Evolutionary conservation across 2,113 vertebrate genomes (phyloP).

Genomic region (Astur gentilis): DNA sequence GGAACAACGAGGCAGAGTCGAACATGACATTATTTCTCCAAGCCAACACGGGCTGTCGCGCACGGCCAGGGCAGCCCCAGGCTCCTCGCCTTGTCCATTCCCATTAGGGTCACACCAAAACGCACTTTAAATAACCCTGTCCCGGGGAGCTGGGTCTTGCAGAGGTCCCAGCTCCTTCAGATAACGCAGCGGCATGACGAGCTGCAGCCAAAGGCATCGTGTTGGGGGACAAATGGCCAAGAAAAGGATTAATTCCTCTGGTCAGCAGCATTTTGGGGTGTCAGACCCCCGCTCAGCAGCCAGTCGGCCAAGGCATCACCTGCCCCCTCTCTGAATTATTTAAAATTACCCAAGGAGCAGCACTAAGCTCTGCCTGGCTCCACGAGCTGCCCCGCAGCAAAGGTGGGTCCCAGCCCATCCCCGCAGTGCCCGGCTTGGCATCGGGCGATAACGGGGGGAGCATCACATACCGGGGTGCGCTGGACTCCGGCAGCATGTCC

Average conservation of each 20-base stretch:
- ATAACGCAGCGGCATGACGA: fast-evolving
- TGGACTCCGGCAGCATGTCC: neutral
- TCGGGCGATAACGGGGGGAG: neutral
- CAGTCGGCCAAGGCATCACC: neutral
- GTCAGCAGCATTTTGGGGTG: neutral
- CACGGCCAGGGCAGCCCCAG: neutral
- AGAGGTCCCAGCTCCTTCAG: neutral
- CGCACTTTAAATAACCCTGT: neutral
- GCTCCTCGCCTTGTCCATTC: neutral
- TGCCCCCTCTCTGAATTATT: neutral
- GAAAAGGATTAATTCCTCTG: neutral
- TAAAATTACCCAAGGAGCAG: neutral
- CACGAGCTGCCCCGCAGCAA: neutral
- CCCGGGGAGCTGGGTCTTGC: fast-evolving
- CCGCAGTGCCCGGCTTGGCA: neutral
- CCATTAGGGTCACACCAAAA: neutral
- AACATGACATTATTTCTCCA: fast-evolving
- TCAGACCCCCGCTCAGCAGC: neutral
- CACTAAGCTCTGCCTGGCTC: neutral
- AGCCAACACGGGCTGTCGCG: neutral
- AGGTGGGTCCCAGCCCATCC: neutral
- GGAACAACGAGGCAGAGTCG: fast-evolving
- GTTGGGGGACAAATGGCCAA: neutral
- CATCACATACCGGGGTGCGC: fast-evolving
- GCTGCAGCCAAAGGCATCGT: fast-evolving